Evolutionary conservation across 1,140 invertebrate genomes (phyloP), one percentile per base, ranked within the genome.

Genomic region (Caenorhabditis briggsae): DNA sequence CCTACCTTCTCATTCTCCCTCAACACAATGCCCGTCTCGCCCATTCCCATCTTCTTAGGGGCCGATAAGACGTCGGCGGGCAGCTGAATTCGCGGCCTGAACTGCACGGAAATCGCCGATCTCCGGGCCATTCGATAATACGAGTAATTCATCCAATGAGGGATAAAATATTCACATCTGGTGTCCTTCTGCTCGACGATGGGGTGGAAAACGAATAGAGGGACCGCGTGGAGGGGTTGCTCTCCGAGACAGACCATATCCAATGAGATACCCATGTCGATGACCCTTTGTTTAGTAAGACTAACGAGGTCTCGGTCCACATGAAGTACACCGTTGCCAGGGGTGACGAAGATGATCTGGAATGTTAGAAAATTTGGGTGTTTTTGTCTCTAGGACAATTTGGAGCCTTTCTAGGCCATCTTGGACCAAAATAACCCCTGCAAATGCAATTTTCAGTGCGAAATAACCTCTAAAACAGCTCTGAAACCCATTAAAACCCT

Each of bases 271-370:
- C 98, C 97, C 93, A 98, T 98, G 93, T 99, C 98, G 89, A 99
- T 99, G 82, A 99, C 97, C 91, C 97, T 94, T 93, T 99, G 97
- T 93, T 99, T 99, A 0, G 98, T 99, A 6, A 99, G 96, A 92
- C 98, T 98, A 0, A 97, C 98, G 43, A 99, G 93, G 93, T 98
- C 96, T 89, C 97, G 94, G 92, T 99, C 97, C 1, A 99, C 98
- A 93, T 99, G 97, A 92, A 95, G 95, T 0, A 99, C 97, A 9
- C 98, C 98, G 46, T 98, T 96, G 12, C 97, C 97, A 1, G 98
- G 97, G 18, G 98, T 98, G 18, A 99, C 96, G 0, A 99, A 97
- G 16, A 99, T 96, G 74, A 92, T 92, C 90, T 91, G 48, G 89
- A n/a, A n/a, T n/a, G n/a, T n/a, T n/a, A n/a, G n/a, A n/a, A n/a